Evolutionary conservation across 2,888 invertebrate species (phyloP).

Genomic region (Lasioglossum lativentre): DNA sequence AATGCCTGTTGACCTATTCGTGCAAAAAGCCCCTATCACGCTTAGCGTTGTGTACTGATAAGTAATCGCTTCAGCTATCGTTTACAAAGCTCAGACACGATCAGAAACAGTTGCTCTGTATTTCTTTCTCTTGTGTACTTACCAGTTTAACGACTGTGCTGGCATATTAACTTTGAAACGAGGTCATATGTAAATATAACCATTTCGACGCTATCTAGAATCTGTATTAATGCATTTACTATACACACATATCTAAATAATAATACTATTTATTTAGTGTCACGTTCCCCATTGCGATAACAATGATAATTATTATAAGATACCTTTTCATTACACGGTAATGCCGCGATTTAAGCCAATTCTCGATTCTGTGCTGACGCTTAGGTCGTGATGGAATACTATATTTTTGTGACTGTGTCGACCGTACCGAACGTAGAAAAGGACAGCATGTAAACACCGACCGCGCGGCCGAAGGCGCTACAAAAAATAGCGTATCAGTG

Average conservation of each 20-base stretch:
- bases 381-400: too few relatives aligned
- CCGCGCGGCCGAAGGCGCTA: too few relatives aligned
- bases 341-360: too few relatives aligned
- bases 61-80: neutral
- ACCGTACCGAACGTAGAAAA: too few relatives aligned
- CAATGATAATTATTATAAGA: too few relatives aligned
- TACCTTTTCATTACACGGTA: too few relatives aligned
- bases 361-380: too few relatives aligned
- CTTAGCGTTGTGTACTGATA: neutral
- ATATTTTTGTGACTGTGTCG: too few relatives aligned
- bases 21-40: neutral
- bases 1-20: conserved; percentile 3
- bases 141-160: neutral
- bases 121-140: neutral
- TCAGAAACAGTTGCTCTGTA: neutral
- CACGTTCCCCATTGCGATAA: neutral
- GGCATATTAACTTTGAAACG: neutral
- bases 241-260: neutral
- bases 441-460: too few relatives aligned
- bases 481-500: too few relatives aligned
- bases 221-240: neutral
- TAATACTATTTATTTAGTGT: neutral
- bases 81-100: neutral
- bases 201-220: neutral
- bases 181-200: neutral